Base-by-base conservation (phyloP, 2,797 vertebrate genomes). In the Mormyrus proboscirostris region DNA sequence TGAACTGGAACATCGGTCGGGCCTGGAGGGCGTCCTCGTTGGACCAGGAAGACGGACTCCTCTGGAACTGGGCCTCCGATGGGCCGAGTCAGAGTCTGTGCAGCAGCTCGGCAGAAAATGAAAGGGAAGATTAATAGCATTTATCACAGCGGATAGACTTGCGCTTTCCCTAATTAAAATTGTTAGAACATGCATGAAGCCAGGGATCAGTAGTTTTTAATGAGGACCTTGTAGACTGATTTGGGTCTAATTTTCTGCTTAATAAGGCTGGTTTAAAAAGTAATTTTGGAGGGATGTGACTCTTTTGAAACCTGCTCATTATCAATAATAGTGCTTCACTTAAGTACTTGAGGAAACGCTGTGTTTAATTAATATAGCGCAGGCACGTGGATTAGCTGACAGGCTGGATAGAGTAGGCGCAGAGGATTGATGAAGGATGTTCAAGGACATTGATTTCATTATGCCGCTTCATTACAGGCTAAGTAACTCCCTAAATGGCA, bases 241-340 rank as follows among this genome's bases (percentile, higher is more conserved):
- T 97, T 97, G 96, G 95, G 96, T 96, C 97, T 97, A 96, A 97
- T 97, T 98, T 98, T 97, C 97, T 97, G 96, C 96, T 97, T 97
- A 97, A 97, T 97, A 96, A 96, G 97, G 96, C 97, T 94, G 95
- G 95, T 97, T 97, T 96, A 97, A 97, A 97, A 97, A 96, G 97
- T 97, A 95, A 96, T 98, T 97, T 97, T 97, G 95, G 96, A 96
- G 95, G 95, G 96, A 96, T 94, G 94, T 95, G 95, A 96, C 95
- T 96, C 96, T 95, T 96, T 97, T 96, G 33, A 97, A 97, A 96
- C 97, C 97, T 96, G 96, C 96, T 97, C 96, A 96, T 97, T 97
- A 97, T 96, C 96, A 96, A 96, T 95, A 96, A 96, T 95, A 93
- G 95, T 92, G 96, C 95, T 95, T 96, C 96, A 97, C 96, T 97